Percentiles rank a stretch among this genome's conserved stretches.
phyloP scores from a whole-genome alignment of 2,797 vertebrate genomes.

The Fringilla coelebs region DNA sequence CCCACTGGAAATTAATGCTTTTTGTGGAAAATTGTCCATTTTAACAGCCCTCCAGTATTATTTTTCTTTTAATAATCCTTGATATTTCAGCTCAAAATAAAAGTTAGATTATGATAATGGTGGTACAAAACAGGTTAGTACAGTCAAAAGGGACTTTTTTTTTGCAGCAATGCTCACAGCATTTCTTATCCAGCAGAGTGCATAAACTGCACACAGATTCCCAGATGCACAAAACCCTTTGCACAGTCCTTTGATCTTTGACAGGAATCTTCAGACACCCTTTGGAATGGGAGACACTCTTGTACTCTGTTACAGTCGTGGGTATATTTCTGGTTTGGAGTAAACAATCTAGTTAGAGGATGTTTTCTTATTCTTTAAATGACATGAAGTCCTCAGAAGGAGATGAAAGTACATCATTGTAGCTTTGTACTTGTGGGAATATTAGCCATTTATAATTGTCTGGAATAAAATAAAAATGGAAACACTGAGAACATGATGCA shows the following conservation, averaged over 20 bases:
- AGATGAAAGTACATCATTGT: neutral
- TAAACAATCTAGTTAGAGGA: neutral
- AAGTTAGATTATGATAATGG: neutral
- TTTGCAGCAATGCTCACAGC: neutral
- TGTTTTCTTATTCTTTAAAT: neutral
- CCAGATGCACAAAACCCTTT: neutral
- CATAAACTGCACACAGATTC: neutral
- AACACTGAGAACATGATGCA: neutral
- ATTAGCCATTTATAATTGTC: neutral
- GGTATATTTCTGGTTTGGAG: neutral
- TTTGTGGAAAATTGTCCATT: neutral
- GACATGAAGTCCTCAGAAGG: neutral
- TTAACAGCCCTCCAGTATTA: neutral
- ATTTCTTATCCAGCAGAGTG: constrained; percentile 19
- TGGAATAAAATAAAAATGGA: constrained; percentile 16
- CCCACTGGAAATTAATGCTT: neutral
- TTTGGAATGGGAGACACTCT: constrained; percentile 7
- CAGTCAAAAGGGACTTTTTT: neutral
- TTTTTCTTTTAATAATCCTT: neutral
- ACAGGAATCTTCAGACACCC: constrained; percentile 7
- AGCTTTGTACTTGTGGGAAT: constrained; percentile 37
- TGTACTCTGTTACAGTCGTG: neutral
- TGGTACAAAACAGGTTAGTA: neutral
- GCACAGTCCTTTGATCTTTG: constrained; percentile 25
- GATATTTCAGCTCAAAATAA: neutral